Base-by-base conservation (phyloP, 1,140 invertebrate genomes). In the Calycopis cecrops region DNA sequence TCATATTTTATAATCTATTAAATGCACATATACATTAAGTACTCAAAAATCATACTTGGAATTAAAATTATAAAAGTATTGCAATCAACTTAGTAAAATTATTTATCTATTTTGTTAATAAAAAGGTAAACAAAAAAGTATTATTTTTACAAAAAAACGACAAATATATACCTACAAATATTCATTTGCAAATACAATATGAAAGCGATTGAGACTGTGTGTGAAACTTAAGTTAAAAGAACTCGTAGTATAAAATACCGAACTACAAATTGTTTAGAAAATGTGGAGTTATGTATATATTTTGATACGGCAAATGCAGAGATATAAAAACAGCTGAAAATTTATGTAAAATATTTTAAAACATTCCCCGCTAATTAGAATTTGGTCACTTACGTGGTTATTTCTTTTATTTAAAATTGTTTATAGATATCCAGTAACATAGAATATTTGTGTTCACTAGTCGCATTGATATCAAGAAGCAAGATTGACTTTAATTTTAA, bases 371-470 rank as follows among this genome's bases (percentile, higher is more conserved):
- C 11, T 34, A 12, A 50, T 7, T 12, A 35, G 12, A 50, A 50
- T 12, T 35, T 28, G 16, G 35, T 35, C 16, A 74, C 64, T 67
- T 71, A 74, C 71, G 67, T 69, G 67, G 56, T 67, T 66, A 69
- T 67, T 63, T 62, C 63, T 62, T 67, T 62, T 62, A 67, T 71
- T 69, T 52, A 63, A 69, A 70, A 76, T 66, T 67, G 63, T 63
- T 63, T 50, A 65, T 71, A 60, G 57, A 71, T 60, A 62, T 55
- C 63, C 58, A 69, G 59, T 60, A 71, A 59, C 63, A 64, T 62
- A 62, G 61, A 59, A 69, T 67, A 72, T 76, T 69, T 60, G 59
- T 57, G 68, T 70, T 60, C 74, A 69, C 58, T 67, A 57, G 65
- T 71, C 72, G 69, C 69, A 67, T 71, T 62, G 58, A 65, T 66